A percentile compares a stretch with the other conserved stretches of the same genome.
phyloP scores from a whole-genome alignment of 2,113 vertebrate genomes.

The Chelonoidis abingdonii region DNA sequence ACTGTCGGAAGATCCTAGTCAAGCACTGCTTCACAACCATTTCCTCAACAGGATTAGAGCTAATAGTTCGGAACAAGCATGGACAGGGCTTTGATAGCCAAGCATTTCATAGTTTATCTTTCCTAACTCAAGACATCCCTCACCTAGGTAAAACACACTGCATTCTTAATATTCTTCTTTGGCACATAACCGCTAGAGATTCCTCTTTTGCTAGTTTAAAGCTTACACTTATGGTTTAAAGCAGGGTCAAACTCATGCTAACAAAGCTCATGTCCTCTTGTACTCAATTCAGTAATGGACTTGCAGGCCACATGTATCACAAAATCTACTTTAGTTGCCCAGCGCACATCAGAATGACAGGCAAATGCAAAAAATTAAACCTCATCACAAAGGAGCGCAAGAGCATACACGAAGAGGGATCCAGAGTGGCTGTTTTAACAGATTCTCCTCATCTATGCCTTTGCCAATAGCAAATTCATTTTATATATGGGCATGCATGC shows the following conservation, averaged over 20 bases:
- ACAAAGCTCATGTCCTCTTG: not conserved
- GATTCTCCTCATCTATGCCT: not conserved
- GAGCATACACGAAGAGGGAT: not conserved
- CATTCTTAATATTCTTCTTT: not conserved
- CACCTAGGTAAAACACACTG: not conserved
- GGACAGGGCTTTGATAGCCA: not conserved
- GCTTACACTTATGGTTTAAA: not conserved
- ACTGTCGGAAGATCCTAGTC: not conserved
- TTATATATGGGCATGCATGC: not conserved
- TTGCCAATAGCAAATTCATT: not conserved
- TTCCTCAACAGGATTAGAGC: not conserved
- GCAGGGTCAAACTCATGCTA: no score
- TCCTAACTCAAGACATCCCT: not conserved
- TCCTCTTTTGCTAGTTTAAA: not conserved
- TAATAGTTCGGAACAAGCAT: not conserved
- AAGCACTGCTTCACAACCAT: not conserved
- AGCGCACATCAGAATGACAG: not conserved
- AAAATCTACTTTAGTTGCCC: not conserved
- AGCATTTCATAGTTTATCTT: not conserved
- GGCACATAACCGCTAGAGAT: not conserved
- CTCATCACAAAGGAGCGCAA: not conserved
- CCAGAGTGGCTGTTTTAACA: not conserved
- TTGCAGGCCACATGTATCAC: not conserved
- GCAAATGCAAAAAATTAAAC: not conserved
- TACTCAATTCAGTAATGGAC: not conserved